These are phyloP conservation scores for Calliscelio sp. DNA, from an alignment of 2,888 invertebrate genomes.

Conservation along the genomic window DNA sequence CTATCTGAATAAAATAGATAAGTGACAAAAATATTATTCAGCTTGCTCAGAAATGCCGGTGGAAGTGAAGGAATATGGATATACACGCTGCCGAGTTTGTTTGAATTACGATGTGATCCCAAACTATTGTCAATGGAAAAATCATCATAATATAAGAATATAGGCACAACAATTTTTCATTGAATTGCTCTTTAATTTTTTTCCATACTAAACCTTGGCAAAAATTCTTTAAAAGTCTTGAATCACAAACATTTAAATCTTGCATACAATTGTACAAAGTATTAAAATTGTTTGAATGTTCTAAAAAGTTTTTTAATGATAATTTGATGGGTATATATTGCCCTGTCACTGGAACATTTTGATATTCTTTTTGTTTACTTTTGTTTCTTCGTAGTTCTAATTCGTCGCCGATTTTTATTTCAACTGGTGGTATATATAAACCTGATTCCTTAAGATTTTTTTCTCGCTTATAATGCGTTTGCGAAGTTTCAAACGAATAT, in stretches of 20 bases:
- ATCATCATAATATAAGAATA: constrained; percentile 65
- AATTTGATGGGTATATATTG: background rate
- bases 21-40: constrained; percentile 58
- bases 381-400: background rate
- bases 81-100: constrained; percentile 68
- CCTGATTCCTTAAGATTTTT: background rate
- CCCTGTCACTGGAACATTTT: background rate
- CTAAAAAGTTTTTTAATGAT: background rate
- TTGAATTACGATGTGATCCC: constrained; percentile 54
- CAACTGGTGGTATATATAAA: background rate
- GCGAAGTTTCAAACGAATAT: background rate
- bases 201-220: background rate
- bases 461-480: background rate
- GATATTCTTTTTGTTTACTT: background rate
- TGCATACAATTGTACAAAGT: background rate
- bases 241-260: background rate
- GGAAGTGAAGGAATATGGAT: constrained; percentile 58
- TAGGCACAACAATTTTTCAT: background rate
- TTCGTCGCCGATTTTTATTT: background rate
- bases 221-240: background rate
- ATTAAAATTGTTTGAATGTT: background rate
- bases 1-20: too few relatives aligned
- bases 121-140: constrained; percentile 65
- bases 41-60: constrained; percentile 25
- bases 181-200: background rate